Conservation (phyloP, 30 jellyfish, hydroid and myxozoan genomes). For the Turritopsis dohrnii region DNA sequence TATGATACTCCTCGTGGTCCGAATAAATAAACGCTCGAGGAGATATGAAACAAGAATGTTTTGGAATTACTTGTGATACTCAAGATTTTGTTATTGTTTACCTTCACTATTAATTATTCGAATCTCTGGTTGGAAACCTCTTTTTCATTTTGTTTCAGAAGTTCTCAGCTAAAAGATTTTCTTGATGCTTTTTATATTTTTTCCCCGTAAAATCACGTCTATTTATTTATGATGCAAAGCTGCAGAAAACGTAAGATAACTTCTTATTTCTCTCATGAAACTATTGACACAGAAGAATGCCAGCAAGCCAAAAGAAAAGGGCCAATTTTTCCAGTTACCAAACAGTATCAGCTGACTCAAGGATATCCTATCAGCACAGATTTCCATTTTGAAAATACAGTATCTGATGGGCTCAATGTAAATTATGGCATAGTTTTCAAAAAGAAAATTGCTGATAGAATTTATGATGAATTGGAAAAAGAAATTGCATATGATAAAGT, state of each 20-base stretch:
- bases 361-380: background rate
- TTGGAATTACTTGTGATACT: background rate
- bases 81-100: too few relatives aligned
- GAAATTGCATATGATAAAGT: slow-evolving; percentile 3
- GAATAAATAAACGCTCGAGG: too few relatives aligned
- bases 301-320: background rate
- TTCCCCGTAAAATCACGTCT: too few relatives aligned
- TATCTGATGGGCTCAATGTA: background rate
- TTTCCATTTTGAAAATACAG: slow-evolving; percentile 4
- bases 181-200: background rate
- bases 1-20: too few relatives aligned
- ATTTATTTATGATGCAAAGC: too few relatives aligned
- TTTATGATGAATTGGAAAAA: slow-evolving; percentile 28
- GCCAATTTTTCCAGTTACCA: background rate
- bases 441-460: slow-evolving; percentile 19
- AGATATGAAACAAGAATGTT: too few relatives aligned
- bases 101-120: too few relatives aligned
- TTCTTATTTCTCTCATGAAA: background rate
- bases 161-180: too few relatives aligned
- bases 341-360: background rate
- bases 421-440: slow-evolving; percentile 35
- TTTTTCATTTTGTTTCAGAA: too few relatives aligned
- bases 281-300: background rate
- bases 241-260: background rate
- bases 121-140: background rate